Base-by-base conservation (phyloP, 2,797 vertebrate species). In the Masticophis lateralis region DNA sequence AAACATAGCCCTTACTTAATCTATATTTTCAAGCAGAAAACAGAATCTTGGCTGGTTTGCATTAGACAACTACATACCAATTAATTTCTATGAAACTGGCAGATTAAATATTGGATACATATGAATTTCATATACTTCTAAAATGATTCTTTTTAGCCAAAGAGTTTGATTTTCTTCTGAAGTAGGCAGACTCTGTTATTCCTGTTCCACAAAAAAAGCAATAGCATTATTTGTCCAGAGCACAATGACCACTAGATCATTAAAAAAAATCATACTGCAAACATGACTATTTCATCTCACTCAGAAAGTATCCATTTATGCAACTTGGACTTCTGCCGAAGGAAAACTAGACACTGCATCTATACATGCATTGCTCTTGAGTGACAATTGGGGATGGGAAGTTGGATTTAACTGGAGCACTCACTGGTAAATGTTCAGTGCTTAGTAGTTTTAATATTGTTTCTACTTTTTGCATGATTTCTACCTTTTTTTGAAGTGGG, bases 1-100 rank as follows among this genome's bases (percentile, higher is more conserved):
- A 95, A 97, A 87, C 11, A 0, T 95, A 96, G 94, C 94, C 95
- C 94, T 96, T 94, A 91, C 86, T 47, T 66, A 53, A 69, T 95
- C 90, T n/a, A 66, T 96, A 90, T 86, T 94, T 97, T 95, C 96
- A 97, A 92, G 92, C 79, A 91, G 91, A 95, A 95, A 93, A 97
- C 92, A 94, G 88, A 96, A 94, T 88, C 90, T 93, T 69, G 96
- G 93, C 95, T 96, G 95, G 94, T 95, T 96, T 95, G 93, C 92
- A 94, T 95, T 96, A 95, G 79, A 53, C 95, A 93, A 93, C 94
- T 94, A 92, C 90, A 92, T 95, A 94, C 69, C 95, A 92, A 25
- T 93, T 94, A 92, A 90, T 94, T 97, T 94, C 94, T 93, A 2
- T 92, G 95, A 96, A 96, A 93, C 90, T 91, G 90, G 74, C 69